Evolutionary conservation across 2,888 invertebrate species (phyloP).

Genomic region (Dicranocentrus wangi): DNA sequence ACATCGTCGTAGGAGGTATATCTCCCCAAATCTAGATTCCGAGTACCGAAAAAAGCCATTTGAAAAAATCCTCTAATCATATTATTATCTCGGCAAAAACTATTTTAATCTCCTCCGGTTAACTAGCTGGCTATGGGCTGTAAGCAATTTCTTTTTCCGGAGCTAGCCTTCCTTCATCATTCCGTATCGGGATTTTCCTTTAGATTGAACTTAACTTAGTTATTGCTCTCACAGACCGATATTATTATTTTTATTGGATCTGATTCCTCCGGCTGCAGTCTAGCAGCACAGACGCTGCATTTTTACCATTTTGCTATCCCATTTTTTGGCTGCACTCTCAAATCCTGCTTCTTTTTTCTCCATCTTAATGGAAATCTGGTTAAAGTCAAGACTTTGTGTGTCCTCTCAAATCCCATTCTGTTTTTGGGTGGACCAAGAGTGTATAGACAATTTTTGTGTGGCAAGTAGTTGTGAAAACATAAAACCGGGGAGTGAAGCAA

Average conservation of each 20-base stretch:
- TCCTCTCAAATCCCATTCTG: background rate
- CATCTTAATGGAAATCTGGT: slow-evolving; percentile 20
- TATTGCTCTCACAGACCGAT: too few species aligned
- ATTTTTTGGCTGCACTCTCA: too few species aligned
- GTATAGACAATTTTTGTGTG: too few species aligned
- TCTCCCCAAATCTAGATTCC: too few species aligned
- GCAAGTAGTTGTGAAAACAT: background rate
- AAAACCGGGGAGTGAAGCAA: slow-evolving; percentile 3
- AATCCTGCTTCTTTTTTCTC: background rate
- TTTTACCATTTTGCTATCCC: too few species aligned
- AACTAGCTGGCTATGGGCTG: background rate
- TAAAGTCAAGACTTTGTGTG: background rate
- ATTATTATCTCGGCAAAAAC: slow-evolving; percentile 15
- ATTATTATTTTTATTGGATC: slow-evolving; percentile 12
- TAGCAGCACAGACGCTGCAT: background rate
- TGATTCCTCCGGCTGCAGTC: slow-evolving; percentile 2
- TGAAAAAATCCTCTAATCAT: background rate
- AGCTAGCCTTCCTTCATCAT: too few species aligned
- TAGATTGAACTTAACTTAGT: too few species aligned
- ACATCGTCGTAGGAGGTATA: too few species aligned
- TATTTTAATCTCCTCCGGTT: slow-evolving; percentile 14
- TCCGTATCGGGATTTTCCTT: too few species aligned
- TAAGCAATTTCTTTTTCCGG: background rate
- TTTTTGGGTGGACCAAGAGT: too few species aligned
- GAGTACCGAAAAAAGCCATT: slow-evolving; percentile 2